Base-by-base conservation (phyloP, 2,113 vertebrate genomes). In the Agapornis roseicollis region DNA sequence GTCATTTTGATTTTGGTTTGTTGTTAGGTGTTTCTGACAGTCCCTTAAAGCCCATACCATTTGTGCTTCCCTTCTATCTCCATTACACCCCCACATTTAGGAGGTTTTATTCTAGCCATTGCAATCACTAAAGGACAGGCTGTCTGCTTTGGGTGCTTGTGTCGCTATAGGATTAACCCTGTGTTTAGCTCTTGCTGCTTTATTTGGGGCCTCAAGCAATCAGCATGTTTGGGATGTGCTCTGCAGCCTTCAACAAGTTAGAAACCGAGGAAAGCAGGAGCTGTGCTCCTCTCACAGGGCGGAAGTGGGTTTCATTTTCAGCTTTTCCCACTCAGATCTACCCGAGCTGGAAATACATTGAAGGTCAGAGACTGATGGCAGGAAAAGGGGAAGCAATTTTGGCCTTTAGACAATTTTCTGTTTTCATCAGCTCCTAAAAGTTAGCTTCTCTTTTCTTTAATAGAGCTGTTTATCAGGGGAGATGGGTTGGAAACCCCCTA, bases 391-490 rank as follows among this genome's bases (percentile, higher is more conserved):
- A 89, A 93, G 47, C 37, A 49, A 13, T 90, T 91, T 73, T 55
- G 60, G 46, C 87, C 88, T 66, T 27, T 47, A 73, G 27, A 4
- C 1, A 1, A 37, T 88, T 88, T 91, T 80, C 74, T 66, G 50
- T 35, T 58, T 80, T 76, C 18, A 60, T 41, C 63, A 58, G 44
- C 44, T 80, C 50, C 50, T 80, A 58, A 39, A 87, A 84, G 47
- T 89, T 68, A 69, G 22, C 78, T 80, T 90, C 44, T 35, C 29
- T 64, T 58, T 76, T 55, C 44, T 83, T 94, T 84, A 84, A 84
- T 84, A 83, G 80, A 55, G 46, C 47, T 68, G 42, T 84, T 88
- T 95, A 89, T 93, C 86, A 33, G 41, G 61, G 68, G 44, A 92
- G n/a, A 47, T 83, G 44, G 79, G 13, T 63, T 85, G 64, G 35